A percentile compares a stretch with the other conserved stretches of the same genome.
Evolutionary conservation across 2,113 vertebrate genomes (phyloP).

Genomic region (Notothenia rossii): DNA sequence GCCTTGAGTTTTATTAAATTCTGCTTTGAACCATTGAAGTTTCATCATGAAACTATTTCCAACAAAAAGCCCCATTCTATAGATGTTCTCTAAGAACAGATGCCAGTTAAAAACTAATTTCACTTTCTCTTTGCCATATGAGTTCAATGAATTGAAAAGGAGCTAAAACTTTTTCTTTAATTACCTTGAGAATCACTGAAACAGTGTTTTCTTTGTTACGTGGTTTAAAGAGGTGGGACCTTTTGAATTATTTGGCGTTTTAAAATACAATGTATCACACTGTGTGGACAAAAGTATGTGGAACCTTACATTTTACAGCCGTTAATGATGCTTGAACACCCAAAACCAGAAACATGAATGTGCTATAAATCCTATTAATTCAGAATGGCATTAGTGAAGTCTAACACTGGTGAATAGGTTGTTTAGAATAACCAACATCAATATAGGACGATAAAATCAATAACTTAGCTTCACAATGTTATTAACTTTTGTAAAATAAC

Average conservation of each 20-base stretch:
- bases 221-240: not conserved
- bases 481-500: no score
- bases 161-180: not conserved
- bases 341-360: not conserved
- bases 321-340: not conserved
- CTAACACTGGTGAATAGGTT: no score
- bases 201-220: not conserved
- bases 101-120: not conserved
- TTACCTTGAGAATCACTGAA: not conserved
- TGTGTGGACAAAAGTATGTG: no score
- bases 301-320: no score
- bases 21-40: slow-evolving; percentile 1
- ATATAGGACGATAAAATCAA: no score
- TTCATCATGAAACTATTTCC: slow-evolving; percentile 9
- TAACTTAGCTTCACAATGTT: no score
- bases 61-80: not conserved
- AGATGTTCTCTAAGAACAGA: not conserved
- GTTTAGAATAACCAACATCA: no score
- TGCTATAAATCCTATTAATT: not conserved
- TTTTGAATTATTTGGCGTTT: not conserved
- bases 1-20: slow-evolving; percentile 23
- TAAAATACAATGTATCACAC: not conserved
- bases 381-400: no score
- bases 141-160: not conserved
- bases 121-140: not conserved